A percentile compares a stretch with the other conserved stretches of the same genome.
Evolutionary conservation across 2,113 vertebrate genomes (phyloP).

Genomic region (Pseudorhombus dupliciocellatus): DNA sequence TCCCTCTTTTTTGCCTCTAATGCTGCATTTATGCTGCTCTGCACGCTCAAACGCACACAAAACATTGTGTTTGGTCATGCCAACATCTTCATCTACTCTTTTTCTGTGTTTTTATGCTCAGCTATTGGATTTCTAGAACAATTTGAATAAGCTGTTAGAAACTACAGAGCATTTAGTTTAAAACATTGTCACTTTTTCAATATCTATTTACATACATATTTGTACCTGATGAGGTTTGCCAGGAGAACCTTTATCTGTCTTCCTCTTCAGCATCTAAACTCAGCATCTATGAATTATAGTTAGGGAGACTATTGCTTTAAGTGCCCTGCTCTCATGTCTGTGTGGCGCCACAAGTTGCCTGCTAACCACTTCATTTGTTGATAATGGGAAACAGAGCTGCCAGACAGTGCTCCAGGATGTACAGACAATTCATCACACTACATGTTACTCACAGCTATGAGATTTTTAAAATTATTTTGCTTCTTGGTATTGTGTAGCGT

Average conservation of each 20-base stretch:
- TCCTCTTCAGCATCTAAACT: background rate
- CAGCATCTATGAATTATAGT: slow-evolving; percentile 11
- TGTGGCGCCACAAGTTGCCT: slow-evolving; percentile 6
- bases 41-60: background rate
- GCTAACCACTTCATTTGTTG: slow-evolving; percentile 27
- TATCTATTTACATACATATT: no score
- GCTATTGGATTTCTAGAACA: no score
- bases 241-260: background rate
- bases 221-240: background rate
- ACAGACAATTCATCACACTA: background rate
- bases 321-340: slow-evolving; percentile 38
- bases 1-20: background rate
- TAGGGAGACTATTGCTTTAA: slow-evolving; percentile 12
- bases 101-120: no score
- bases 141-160: no score
- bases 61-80: no score
- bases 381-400: slow-evolving; percentile 21
- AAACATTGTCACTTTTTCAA: no score
- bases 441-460: background rate
- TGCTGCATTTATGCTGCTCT: background rate
- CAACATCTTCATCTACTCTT: no score
- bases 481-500: background rate
- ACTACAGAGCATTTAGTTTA: no score
- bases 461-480: background rate
- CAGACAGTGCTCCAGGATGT: background rate